Conservation (phyloP, 2,797 vertebrate genomes). For the Epinephelus malabaricus region DNA sequence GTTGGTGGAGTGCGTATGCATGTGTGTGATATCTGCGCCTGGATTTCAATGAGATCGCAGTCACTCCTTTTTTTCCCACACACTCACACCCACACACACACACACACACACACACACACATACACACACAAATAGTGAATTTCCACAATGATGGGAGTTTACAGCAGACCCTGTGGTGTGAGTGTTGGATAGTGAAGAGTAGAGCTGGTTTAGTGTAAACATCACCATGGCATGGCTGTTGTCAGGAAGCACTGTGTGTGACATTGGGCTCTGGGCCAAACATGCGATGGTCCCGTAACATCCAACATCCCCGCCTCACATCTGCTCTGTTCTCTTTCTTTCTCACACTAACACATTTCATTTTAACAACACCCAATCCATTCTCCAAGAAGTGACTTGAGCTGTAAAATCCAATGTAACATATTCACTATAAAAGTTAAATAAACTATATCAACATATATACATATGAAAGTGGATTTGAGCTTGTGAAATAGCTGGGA, state of each 20-base stretch:
- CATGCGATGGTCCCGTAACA: slow-evolving; percentile 67
- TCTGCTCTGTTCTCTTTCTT: slow-evolving; percentile 67
- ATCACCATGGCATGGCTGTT: slow-evolving; percentile 79
- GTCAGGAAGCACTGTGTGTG: slow-evolving; percentile 84
- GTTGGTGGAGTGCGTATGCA: slow-evolving; percentile 48
- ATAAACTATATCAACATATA: slow-evolving; percentile 13
- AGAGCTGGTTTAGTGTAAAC: slow-evolving; percentile 79
- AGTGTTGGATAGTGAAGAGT: slow-evolving; percentile 56
- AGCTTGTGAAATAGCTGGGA: background rate
- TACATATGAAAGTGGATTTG: background rate
- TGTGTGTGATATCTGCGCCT: slow-evolving; percentile 49
- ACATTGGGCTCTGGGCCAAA: slow-evolving; percentile 80
- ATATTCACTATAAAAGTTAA: slow-evolving; percentile 21
- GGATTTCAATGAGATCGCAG: slow-evolving; percentile 38
- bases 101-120: background rate
- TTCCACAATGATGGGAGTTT: slow-evolving; percentile 58
- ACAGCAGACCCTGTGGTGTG: slow-evolving; percentile 41
- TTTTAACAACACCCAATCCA: slow-evolving; percentile 46
- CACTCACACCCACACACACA: background rate
- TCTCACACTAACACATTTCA: slow-evolving; percentile 67
- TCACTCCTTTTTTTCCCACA: too few species aligned
- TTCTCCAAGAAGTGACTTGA: slow-evolving; percentile 10
- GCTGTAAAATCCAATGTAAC: slow-evolving; percentile 11
- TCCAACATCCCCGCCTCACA: slow-evolving; percentile 73
- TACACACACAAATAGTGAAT: slow-evolving; percentile 22